phyloP scores from a whole-genome alignment of 2,888 invertebrate species.

The Patella ulyssiponensis region DNA sequence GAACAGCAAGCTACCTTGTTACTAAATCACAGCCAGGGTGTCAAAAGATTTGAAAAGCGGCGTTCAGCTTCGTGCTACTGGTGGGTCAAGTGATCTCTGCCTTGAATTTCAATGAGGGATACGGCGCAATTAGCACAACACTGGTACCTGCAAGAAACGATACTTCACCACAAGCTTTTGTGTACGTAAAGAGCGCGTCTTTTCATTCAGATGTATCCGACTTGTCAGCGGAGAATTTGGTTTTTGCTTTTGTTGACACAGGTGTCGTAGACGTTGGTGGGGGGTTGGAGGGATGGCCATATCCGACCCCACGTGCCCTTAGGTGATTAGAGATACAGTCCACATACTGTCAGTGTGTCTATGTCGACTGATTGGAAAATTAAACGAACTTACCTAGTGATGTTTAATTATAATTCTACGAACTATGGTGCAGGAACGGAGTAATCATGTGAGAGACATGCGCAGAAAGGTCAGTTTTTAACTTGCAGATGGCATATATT shows the following conservation, averaged over 20 bases:
- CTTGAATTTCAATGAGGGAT: conserved; percentile 12
- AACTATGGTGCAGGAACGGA: too few species aligned
- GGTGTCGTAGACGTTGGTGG: conserved; percentile 4
- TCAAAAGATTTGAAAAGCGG: conserved; percentile 9
- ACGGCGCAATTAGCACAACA: conserved; percentile 6
- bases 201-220: not conserved
- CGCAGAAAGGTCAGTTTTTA: too few species aligned
- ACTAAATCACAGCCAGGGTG: conserved; percentile 3
- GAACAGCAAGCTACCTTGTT: conserved; percentile 2
- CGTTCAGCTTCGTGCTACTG: conserved; percentile 7
- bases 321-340: not conserved
- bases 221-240: not conserved
- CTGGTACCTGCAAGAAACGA: conserved; percentile 10
- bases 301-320: conserved; percentile 4
- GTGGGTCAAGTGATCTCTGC: conserved; percentile 5
- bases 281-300: not conserved
- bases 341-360: too few species aligned
- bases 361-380: too few species aligned
- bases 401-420: too few species aligned
- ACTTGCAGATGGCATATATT: too few species aligned
- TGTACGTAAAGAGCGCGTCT: conserved; percentile 7
- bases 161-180: conserved; percentile 8
- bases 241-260: conserved; percentile 4
- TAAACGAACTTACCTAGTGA: too few species aligned
- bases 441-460: too few species aligned